Conservation (phyloP, 1,140 invertebrate genomes). For the Psilanteris sp. region DNA sequence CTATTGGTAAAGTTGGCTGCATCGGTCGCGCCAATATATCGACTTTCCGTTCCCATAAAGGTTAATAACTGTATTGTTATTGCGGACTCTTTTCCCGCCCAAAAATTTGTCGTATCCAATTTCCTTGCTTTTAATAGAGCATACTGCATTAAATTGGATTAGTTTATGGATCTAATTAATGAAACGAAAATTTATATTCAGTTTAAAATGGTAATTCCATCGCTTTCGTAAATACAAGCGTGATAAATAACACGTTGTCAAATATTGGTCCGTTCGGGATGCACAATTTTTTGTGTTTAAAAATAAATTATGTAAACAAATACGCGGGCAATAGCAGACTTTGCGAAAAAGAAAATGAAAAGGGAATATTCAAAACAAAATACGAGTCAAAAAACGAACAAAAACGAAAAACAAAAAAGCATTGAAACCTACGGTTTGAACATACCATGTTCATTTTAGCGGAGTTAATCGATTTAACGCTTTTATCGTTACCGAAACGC, state of each 20-base stretch:
- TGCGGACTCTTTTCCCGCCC: too few species aligned
- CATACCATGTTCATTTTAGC: constrained; percentile 38
- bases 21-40: too few species aligned
- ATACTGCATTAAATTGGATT: too few species aligned
- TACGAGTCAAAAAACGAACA: not conserved
- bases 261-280: not conserved
- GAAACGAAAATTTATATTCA: too few species aligned
- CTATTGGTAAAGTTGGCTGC: too few species aligned
- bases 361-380: constrained; percentile 15
- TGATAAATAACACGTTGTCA: not conserved
- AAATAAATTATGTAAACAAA: constrained; percentile 13
- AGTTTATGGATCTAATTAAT: too few species aligned
- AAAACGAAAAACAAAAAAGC: constrained; percentile 7
- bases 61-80: too few species aligned
- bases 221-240: not conserved
- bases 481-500: constrained; percentile 50
- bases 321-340: not conserved
- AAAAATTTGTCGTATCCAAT: too few species aligned
- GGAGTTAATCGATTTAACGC: constrained; percentile 54
- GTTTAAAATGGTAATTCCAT: not conserved
- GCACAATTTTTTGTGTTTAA: not conserved
- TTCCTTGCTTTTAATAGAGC: too few species aligned
- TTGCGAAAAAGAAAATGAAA: constrained; percentile 8
- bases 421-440: constrained; percentile 8
- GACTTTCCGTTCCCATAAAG: too few species aligned